Evolutionary conservation across 92 coral and sea anemone genomes (phyloP).

Genomic region (Phenganax subtilis): DNA sequence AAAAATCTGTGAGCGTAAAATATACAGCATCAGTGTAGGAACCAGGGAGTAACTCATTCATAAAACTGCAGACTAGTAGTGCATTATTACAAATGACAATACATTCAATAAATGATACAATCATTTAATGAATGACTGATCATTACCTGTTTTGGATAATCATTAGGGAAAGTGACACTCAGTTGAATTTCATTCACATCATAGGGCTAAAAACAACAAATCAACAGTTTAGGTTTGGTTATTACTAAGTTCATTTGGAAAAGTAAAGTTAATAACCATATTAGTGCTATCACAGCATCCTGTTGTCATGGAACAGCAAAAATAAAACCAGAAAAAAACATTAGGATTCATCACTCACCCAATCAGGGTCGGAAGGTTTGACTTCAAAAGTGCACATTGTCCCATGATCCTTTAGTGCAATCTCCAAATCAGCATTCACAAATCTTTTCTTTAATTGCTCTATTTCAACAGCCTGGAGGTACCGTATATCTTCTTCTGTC

Average conservation of each 20-base stretch:
- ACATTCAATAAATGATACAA: neutral
- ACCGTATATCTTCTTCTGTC: conserved; percentile 9
- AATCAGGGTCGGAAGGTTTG: conserved; percentile 88
- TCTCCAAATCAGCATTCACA: conserved; percentile 43
- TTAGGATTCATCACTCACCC: conserved; percentile 53
- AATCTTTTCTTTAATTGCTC: conserved; percentile 68
- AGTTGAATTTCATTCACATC: conserved; percentile 55
- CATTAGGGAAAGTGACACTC: conserved; percentile 58
- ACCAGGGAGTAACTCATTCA: neutral
- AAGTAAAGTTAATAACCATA: neutral
- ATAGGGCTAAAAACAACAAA: conserved; percentile 62
- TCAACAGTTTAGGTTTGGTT: neutral
- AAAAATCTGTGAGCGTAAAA: conserved; percentile 13
- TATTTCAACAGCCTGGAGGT: conserved; percentile 59
- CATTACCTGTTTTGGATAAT: conserved; percentile 70
- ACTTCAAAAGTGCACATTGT: conserved; percentile 51
- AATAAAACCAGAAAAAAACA: too few species aligned
- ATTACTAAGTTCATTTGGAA: neutral
- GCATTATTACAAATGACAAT: conserved; percentile 31
- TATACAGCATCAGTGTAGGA: neutral
- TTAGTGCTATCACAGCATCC: neutral
- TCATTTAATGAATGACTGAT: neutral
- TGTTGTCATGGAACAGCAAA: neutral
- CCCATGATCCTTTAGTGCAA: conserved; percentile 41
- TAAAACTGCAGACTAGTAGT: neutral